Evolutionary conservation across 2,797 vertebrate genomes (phyloP).

Genomic region (Podargus strigoides): DNA sequence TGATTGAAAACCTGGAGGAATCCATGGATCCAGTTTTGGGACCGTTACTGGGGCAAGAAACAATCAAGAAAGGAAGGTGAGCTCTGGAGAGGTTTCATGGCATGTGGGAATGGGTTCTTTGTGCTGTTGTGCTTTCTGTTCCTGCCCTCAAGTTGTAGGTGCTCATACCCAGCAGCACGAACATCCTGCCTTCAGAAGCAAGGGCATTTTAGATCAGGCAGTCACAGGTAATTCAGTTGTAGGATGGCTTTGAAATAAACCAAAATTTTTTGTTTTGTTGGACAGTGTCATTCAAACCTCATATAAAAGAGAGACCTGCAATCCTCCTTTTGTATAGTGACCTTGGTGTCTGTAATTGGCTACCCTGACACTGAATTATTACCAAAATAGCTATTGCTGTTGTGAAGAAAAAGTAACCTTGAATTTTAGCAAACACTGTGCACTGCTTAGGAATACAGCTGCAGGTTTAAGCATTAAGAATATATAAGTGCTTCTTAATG

Average conservation of each 20-base stretch:
- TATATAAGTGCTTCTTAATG: neutral
- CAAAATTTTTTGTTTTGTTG: neutral
- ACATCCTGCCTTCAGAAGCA: neutral
- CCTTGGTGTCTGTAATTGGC: neutral
- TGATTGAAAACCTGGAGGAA: constrained; percentile 94
- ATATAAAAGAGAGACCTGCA: neutral
- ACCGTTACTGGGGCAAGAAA: constrained; percentile 89
- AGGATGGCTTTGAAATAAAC: neutral
- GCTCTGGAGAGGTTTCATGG: neutral
- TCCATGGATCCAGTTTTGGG: constrained; percentile 89
- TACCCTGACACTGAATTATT: neutral
- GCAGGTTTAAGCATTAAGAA: neutral
- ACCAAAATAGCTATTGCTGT: constrained; percentile 3
- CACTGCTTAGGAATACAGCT: neutral
- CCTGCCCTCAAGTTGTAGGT: neutral
- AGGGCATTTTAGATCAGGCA: neutral
- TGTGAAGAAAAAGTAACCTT: neutral
- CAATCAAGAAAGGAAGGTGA: constrained; percentile 91
- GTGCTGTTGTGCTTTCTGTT: neutral
- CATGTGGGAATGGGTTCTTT: neutral
- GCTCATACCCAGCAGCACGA: neutral
- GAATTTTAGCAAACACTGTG: neutral
- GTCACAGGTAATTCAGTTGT: neutral
- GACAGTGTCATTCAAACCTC: neutral
- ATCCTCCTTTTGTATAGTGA: neutral